Evolutionary conservation across 2,888 invertebrate genomes (phyloP), one percentile per base, ranked within the genome.

Genomic region (Dasysyrphus albostriatus): DNA sequence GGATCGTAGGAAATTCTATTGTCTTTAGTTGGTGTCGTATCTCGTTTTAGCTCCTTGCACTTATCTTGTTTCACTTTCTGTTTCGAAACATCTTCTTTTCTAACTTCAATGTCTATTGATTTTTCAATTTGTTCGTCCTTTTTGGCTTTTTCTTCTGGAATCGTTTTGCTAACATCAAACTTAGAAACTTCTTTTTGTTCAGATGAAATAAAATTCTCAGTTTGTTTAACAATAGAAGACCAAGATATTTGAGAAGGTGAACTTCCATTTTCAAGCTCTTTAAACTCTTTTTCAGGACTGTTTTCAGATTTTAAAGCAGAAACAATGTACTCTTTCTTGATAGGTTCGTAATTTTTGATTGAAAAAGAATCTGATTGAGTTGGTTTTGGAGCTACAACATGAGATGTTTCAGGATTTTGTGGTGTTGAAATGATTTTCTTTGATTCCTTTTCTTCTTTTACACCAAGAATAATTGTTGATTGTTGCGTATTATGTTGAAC

Each of bases 221-320:
- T 70, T 56, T 80, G 63, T 37, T 56, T 74, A 5, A 76, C 76
- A 44, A 83, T 72, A 24, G 77, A 72, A 3, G 82, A 77, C 82
- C 82, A 83, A n/a, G 76, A 76, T 10, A 32, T 69, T 59, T 32
- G 3, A 34, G 58, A 24, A 6, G n/a, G 2, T 2, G 24, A 19
- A 51, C 9, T 54, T 19, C 10, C 37, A 9, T 37, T 14, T 37
- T n/a, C 12, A n/a, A 37, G 9, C 37, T 63, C 47, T 24, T 47
- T 47, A 8, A 29, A 6, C 16, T 67, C 24, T 59, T 16, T 19
- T 2, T 39, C 10, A 5, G 2, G 5, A 29, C 5, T 29, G 2
- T 29, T 3, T 47, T 32, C 32, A 6, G n/a, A n/a, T 8, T 9
- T 42, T 44, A 5, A 12, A 19, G 8, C 37, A 6, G 37, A 10